Percentiles rank a stretch among this genome's conserved stretches.
Evolutionary conservation across 2,888 invertebrate genomes (phyloP).

Genomic region (Ormyrus labotus): DNA sequence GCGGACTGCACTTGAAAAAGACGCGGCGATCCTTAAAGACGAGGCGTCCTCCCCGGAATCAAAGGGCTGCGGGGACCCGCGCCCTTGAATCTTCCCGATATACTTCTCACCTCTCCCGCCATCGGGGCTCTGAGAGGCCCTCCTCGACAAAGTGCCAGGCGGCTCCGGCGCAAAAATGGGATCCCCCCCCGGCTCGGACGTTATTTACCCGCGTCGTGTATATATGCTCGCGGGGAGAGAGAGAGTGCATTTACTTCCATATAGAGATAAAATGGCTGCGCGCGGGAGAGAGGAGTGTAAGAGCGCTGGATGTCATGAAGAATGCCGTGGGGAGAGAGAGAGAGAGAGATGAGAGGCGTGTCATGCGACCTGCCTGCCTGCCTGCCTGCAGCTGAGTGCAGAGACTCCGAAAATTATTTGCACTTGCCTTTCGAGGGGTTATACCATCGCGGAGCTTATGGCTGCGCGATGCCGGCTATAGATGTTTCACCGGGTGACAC

Average conservation of each 20-base stretch:
- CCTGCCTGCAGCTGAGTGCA: conserved; percentile 17
- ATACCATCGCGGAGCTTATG: background rate
- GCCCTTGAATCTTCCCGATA: no score
- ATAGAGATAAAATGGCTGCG: no score
- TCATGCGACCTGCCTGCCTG: conserved; percentile 18
- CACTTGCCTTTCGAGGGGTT: conserved; percentile 28
- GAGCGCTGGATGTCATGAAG: conserved; percentile 46
- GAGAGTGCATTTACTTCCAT: background rate
- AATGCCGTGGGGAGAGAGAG: conserved; percentile 52
- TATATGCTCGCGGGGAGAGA: conserved; percentile 3
- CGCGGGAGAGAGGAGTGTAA: no score
- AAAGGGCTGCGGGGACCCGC: no score
- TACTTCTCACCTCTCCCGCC: no score
- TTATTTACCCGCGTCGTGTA: conserved; percentile 24
- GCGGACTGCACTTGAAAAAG: no score
- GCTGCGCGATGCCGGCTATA: background rate
- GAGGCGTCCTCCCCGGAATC: no score
- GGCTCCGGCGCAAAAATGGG: conserved; percentile 20
- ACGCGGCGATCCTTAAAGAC: no score
- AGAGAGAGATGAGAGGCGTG: background rate
- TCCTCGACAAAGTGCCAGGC: no score
- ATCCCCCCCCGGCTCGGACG: conserved; percentile 4
- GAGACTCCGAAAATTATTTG: conserved; percentile 45
- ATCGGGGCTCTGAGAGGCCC: no score
- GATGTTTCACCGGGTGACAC: conserved; percentile 18